Evolutionary conservation across 1,140 invertebrate species (phyloP).

Genomic region (Nilaparvata lugens): DNA sequence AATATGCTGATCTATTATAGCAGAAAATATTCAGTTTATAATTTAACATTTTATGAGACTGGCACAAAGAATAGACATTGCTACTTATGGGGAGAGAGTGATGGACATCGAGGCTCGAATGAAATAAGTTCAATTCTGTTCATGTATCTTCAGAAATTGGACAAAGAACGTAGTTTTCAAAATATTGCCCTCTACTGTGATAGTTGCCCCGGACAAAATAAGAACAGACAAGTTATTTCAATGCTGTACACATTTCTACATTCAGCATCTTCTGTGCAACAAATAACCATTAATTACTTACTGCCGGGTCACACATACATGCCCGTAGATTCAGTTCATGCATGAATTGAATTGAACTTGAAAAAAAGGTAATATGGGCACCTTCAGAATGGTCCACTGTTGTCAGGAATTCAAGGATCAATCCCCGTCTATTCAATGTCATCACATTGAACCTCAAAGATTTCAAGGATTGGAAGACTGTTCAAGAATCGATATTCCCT

Average conservation of each 20-base stretch:
- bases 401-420: constrained; percentile 3
- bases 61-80: constrained; percentile 14
- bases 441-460: not conserved
- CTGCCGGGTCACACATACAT: constrained; percentile 27
- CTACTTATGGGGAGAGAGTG: constrained; percentile 19
- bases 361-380: constrained; percentile 24
- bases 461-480: constrained; percentile 4
- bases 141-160: constrained; percentile 17
- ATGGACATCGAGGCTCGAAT: constrained; percentile 10
- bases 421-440: constrained; percentile 7
- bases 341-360: constrained; percentile 21
- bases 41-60: constrained; percentile 22
- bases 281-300: constrained; percentile 19
- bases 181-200: constrained; percentile 23
- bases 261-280: constrained; percentile 14
- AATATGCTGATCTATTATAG: constrained; percentile 21
- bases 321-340: constrained; percentile 27
- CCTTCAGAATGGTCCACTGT: constrained; percentile 27
- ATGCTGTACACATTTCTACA: constrained; percentile 20
- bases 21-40: constrained; percentile 23
- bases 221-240: constrained; percentile 23
- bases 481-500: not conserved
- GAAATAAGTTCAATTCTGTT: constrained; percentile 5
- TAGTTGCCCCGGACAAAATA: constrained; percentile 27
- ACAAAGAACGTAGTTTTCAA: constrained; percentile 10